Conservation (phyloP, 2,797 vertebrate species). For the Mareca penelope region DNA sequence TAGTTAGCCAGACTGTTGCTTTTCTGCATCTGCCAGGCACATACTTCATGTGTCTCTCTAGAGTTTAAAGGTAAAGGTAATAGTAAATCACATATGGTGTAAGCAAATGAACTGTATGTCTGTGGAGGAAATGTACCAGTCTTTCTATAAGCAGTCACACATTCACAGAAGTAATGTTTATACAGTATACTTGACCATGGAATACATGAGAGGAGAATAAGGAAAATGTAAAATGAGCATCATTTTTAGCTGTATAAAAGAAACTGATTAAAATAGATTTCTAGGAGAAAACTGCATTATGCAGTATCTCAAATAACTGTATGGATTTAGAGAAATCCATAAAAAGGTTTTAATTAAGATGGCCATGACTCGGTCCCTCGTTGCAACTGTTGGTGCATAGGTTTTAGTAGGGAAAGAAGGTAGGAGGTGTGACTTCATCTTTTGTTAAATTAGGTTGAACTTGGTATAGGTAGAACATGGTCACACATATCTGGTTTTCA, state of each 20-base stretch:
- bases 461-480: not conserved
- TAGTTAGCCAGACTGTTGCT: not conserved
- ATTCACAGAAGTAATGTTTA: not conserved
- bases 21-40: not conserved
- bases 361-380: fast-evolving
- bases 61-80: not conserved
- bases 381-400: not conserved
- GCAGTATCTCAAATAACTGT: not conserved
- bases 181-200: not conserved
- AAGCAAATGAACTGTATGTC: not conserved
- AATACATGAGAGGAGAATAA: not conserved
- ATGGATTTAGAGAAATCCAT: not conserved
- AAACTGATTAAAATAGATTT: not conserved
- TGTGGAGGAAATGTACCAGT: not conserved
- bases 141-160: not conserved
- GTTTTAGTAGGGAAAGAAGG: not conserved
- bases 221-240: not conserved
- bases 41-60: not conserved
- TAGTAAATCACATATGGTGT: not conserved
- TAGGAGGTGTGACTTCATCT: not conserved
- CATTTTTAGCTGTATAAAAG: not conserved
- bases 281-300: not conserved
- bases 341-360: not conserved
- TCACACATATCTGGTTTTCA: not conserved
- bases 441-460: not conserved